Conservation (phyloP, 2,888 invertebrate species). For the Abrostola triplasia region DNA sequence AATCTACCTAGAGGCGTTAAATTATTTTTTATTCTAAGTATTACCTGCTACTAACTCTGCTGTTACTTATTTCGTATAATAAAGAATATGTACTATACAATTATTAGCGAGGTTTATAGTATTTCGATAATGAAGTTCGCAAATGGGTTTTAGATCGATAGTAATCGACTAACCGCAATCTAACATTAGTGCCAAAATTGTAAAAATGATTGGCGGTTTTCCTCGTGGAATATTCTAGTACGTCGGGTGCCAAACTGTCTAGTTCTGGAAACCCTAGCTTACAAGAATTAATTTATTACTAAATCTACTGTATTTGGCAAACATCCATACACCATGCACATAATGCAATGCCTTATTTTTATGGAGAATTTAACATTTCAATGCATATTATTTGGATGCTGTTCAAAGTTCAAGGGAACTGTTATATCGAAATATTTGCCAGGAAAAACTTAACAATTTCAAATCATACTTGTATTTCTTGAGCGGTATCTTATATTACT, state of each 20-base stretch:
- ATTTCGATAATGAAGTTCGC: too few species aligned
- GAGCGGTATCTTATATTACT: too few species aligned
- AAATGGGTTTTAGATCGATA: too few species aligned
- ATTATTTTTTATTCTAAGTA: too few species aligned
- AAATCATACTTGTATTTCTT: not conserved
- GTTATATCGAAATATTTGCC: slow-evolving; percentile 20
- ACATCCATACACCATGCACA: not conserved
- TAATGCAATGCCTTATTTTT: not conserved
- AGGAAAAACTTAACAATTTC: slow-evolving; percentile 4
- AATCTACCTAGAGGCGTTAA: too few species aligned
- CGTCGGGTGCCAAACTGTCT: slow-evolving; percentile 1
- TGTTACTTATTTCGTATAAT: too few species aligned
- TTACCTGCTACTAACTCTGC: too few species aligned
- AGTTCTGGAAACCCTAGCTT: not conserved
- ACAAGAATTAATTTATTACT: slow-evolving; percentile 1
- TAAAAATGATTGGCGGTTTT: not conserved
- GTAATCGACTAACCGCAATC: too few species aligned
- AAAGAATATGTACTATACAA: too few species aligned
- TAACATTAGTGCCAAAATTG: not conserved
- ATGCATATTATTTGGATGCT: slow-evolving; percentile 23
- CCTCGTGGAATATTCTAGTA: not conserved
- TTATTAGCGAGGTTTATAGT: too few species aligned
- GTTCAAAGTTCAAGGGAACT: slow-evolving; percentile 13
- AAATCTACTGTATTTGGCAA: slow-evolving; percentile 21
- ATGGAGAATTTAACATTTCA: slow-evolving; percentile 11